Evolutionary conservation across 2,888 invertebrate species (phyloP).

Genomic region (Brenthis ino): DNA sequence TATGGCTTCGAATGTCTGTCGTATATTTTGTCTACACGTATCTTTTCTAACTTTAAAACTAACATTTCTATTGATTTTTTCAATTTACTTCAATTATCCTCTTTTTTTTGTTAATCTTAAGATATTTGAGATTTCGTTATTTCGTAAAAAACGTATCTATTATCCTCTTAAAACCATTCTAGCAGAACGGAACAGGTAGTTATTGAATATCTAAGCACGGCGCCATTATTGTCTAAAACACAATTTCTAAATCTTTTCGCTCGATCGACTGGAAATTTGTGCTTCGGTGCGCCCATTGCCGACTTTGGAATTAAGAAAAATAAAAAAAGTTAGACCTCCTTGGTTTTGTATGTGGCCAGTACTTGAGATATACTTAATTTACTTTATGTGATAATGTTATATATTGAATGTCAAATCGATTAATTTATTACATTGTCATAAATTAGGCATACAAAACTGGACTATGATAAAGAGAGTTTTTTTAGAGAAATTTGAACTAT

Average conservation of each 20-base stretch:
- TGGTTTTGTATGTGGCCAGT: constrained; percentile 19
- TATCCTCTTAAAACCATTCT: constrained; percentile 27
- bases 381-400: background rate
- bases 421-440: background rate
- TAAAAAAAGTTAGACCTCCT: constrained; percentile 39
- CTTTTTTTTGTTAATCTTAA: too few species aligned
- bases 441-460: too few species aligned
- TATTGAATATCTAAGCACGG: constrained; percentile 44
- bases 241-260: constrained; percentile 54
- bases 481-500: too few species aligned
- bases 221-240: constrained; percentile 43
- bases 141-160: constrained; percentile 20
- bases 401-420: background rate
- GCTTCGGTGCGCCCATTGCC: constrained; percentile 52
- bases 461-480: too few species aligned
- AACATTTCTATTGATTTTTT: too few species aligned
- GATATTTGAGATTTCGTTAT: background rate
- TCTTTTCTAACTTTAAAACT: too few species aligned
- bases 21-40: too few species aligned
- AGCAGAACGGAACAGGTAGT: constrained; percentile 35
- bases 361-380: background rate
- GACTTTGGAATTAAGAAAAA: constrained; percentile 37
- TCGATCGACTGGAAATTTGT: constrained; percentile 57
- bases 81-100: too few species aligned
- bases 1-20: too few species aligned